These are phyloP conservation scores for Malurus elegans DNA, from an alignment of 2,113 vertebrate species.

Conservation along the genomic window DNA sequence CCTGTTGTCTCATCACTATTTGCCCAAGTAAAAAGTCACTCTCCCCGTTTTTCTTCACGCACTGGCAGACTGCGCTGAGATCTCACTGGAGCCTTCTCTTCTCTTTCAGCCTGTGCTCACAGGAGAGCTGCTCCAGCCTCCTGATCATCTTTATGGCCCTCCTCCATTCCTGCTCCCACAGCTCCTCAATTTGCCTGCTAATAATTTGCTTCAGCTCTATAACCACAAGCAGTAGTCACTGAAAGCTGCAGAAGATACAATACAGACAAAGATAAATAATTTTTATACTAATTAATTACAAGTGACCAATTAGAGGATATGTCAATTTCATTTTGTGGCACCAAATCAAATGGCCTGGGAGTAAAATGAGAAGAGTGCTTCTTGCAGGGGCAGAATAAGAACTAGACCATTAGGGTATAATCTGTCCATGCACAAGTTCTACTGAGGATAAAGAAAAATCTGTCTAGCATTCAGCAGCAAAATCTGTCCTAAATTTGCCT, in stretches of 20 bases:
- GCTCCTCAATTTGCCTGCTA: neutral
- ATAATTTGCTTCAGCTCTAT: neutral
- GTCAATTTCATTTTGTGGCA: constrained; percentile 28
- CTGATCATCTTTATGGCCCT: neutral
- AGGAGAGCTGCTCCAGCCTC: neutral
- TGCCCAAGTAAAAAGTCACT: neutral
- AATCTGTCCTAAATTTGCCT: constrained; percentile 47
- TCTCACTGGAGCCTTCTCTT: neutral
- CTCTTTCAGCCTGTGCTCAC: neutral
- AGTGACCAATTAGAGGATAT: constrained; percentile 4
- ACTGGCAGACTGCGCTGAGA: neutral
- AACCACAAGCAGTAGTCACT: neutral
- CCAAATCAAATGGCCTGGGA: neutral
- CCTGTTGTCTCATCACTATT: too few relatives aligned
- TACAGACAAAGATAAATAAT: neutral
- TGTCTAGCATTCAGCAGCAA: constrained; percentile 41
- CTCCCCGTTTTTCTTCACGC: neutral
- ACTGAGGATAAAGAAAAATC: constrained; percentile 28
- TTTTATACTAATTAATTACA: constrained; percentile 42
- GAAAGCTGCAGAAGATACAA: neutral
- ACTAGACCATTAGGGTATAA: constrained; percentile 4
- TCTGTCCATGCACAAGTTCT: neutral
- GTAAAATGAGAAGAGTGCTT: neutral
- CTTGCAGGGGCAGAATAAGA: neutral
- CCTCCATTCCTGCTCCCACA: neutral